phyloP scores from a whole-genome alignment of 2,888 invertebrate genomes.

The Phoenoteleia sp. region DNA sequence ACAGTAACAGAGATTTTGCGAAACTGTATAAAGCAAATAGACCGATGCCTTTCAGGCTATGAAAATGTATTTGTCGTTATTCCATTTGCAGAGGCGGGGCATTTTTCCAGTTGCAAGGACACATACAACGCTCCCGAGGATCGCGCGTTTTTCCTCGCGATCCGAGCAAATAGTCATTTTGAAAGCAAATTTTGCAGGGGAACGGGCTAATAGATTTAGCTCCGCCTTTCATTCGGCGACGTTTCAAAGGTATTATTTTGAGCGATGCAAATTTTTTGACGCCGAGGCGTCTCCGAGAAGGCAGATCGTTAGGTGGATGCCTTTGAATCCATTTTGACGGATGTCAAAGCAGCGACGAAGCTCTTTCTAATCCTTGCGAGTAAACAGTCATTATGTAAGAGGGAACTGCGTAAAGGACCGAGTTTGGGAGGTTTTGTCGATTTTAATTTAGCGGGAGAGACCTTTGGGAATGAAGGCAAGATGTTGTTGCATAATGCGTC shows the following conservation, averaged over 20 bases:
- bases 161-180: slow-evolving; percentile 61
- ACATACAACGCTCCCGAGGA: not conserved
- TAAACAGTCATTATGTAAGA: slow-evolving; percentile 58
- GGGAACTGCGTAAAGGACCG: slow-evolving; percentile 28
- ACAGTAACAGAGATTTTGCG: slow-evolving; percentile 68
- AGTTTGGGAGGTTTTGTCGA: slow-evolving; percentile 37
- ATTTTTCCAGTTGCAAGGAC: slow-evolving; percentile 21
- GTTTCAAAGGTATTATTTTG: slow-evolving; percentile 67
- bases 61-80: slow-evolving; percentile 62
- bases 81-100: slow-evolving; percentile 18
- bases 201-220: slow-evolving; percentile 55
- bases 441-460: slow-evolving; percentile 53
- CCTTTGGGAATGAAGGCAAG: slow-evolving; percentile 42
- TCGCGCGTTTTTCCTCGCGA: slow-evolving; percentile 44
- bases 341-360: slow-evolving; percentile 45
- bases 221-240: slow-evolving; percentile 13
- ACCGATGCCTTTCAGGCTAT: slow-evolving; percentile 41
- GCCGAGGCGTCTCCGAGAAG: slow-evolving; percentile 18
- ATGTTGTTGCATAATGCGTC: not conserved
- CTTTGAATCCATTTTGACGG: slow-evolving; percentile 56
- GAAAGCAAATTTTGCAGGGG: slow-evolving; percentile 55
- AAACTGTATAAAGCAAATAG: slow-evolving; percentile 62
- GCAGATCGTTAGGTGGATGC: slow-evolving; percentile 39
- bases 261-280: slow-evolving; percentile 38
- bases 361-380: slow-evolving; percentile 49